phyloP scores from a whole-genome alignment of 2,888 invertebrate species.

The Calliopum simillimum region DNA sequence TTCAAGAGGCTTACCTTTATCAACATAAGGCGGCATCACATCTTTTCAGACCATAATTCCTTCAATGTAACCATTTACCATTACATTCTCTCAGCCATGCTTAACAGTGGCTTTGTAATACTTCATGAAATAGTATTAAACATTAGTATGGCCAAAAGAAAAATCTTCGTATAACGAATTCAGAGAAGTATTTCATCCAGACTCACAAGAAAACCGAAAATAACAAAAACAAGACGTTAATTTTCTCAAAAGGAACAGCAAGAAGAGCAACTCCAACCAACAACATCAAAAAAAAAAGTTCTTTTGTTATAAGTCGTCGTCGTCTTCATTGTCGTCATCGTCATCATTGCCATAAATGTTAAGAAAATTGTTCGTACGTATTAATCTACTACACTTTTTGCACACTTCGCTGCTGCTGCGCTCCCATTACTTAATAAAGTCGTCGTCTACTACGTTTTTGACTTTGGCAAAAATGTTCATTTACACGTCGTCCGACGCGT shows the following conservation, averaged over 20 bases:
- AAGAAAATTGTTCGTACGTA: too few relatives aligned
- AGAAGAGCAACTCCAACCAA: conserved; percentile 11
- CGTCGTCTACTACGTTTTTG: conserved; percentile 48
- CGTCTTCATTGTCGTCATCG: neutral
- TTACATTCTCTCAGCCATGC: too few relatives aligned
- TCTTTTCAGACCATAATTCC: too few relatives aligned
- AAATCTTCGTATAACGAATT: neutral
- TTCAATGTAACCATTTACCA: too few relatives aligned
- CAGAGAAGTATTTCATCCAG: neutral
- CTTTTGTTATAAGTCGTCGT: conserved; percentile 5
- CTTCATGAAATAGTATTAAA: too few relatives aligned
- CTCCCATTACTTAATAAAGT: conserved; percentile 58
- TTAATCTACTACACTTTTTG: neutral
- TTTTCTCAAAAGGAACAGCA: conserved; percentile 14
- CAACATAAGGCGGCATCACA: too few relatives aligned
- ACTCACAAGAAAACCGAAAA: neutral
- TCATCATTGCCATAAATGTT: neutral
- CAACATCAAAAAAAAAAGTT: conserved; percentile 18
- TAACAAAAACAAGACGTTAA: neutral
- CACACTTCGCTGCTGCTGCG: conserved; percentile 53
- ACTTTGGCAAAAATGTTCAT: conserved; percentile 4
- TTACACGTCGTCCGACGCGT: neutral
- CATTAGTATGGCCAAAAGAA: neutral
- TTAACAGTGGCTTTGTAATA: too few relatives aligned
- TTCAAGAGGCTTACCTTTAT: too few relatives aligned